These are phyloP conservation scores for Diadegma fenestrale DNA, from an alignment of 2,888 invertebrate genomes.

Conservation along the genomic window DNA sequence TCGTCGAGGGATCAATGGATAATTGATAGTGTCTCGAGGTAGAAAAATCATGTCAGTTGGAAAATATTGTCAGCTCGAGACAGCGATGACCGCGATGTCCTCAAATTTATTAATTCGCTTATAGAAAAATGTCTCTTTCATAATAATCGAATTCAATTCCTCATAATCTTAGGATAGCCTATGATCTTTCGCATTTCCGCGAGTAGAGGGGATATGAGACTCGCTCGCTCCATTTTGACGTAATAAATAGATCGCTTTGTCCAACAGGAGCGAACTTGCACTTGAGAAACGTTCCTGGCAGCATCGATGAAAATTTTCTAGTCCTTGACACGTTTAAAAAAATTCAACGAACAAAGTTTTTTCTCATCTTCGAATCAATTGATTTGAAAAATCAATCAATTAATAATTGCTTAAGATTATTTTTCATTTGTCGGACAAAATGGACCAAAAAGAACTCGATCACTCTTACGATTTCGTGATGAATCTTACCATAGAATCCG, in stretches of 20 bases:
- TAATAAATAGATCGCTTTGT: slow-evolving; percentile 73
- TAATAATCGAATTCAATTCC: slow-evolving; percentile 18
- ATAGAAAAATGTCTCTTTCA: neutral
- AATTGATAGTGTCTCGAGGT: slow-evolving; percentile 58
- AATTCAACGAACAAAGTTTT: slow-evolving; percentile 3
- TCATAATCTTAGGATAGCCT: slow-evolving; percentile 27
- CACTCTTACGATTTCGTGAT: slow-evolving; percentile 78
- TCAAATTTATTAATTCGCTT: neutral
- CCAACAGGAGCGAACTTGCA: slow-evolving; percentile 66
- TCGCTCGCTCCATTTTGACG: slow-evolving; percentile 16
- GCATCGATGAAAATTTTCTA: slow-evolving; percentile 8
- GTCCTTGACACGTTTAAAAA: neutral
- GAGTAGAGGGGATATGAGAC: slow-evolving; percentile 21
- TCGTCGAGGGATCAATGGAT: slow-evolving; percentile 31
- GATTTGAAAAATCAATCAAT: neutral
- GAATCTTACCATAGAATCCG: slow-evolving; percentile 78
- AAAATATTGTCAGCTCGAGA: slow-evolving; percentile 12
- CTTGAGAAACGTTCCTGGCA: slow-evolving; percentile 53
- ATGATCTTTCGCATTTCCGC: slow-evolving; percentile 10
- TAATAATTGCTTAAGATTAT: neutral
- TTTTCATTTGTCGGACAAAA: slow-evolving; percentile 53
- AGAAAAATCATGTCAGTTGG: slow-evolving; percentile 12
- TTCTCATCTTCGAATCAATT: neutral
- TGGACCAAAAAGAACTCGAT: slow-evolving; percentile 74
- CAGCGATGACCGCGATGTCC: slow-evolving; percentile 30